phyloP scores from a whole-genome alignment of 1,140 invertebrate species.

The Galendromus occidentalis region DNA sequence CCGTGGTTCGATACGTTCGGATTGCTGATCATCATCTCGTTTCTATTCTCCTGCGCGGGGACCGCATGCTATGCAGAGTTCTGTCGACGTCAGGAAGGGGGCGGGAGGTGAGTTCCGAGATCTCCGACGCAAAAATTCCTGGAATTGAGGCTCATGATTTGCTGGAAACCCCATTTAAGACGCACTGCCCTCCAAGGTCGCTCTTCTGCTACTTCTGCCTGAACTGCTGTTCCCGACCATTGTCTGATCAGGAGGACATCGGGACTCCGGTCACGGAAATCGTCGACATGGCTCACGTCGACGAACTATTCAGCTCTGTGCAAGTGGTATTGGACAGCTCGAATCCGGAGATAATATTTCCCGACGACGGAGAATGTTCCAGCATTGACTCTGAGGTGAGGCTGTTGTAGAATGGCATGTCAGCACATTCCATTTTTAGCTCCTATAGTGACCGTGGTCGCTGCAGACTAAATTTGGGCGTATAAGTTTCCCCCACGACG shows the following conservation, averaged over 20 bases:
- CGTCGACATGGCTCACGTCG: neutral
- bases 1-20: conserved; percentile 7
- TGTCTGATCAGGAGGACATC: neutral
- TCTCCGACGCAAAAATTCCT: too few species aligned
- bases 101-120: neutral
- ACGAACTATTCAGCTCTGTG: conserved; percentile 2
- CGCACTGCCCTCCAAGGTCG: neutral
- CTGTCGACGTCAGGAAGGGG: neutral
- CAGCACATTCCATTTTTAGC: too few species aligned
- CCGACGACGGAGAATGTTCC: neutral
- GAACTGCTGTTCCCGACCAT: neutral
- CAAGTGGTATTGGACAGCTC: neutral
- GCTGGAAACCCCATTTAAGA: too few species aligned
- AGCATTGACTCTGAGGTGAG: neutral
- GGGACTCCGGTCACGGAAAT: neutral
- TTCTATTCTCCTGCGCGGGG: neutral
- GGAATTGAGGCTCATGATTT: too few species aligned
- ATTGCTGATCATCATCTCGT: neutral
- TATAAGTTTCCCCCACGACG: too few species aligned
- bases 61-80: neutral
- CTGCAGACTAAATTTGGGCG: too few species aligned
- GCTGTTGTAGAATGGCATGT: neutral
- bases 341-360: neutral
- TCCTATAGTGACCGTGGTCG: too few species aligned
- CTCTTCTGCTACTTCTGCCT: conserved; percentile 4